A percentile compares a stretch with the other conserved stretches of the same genome.
Evolutionary conservation across 2,797 vertebrate genomes (phyloP).

Genomic region (Arctocebus calabarensis): DNA sequence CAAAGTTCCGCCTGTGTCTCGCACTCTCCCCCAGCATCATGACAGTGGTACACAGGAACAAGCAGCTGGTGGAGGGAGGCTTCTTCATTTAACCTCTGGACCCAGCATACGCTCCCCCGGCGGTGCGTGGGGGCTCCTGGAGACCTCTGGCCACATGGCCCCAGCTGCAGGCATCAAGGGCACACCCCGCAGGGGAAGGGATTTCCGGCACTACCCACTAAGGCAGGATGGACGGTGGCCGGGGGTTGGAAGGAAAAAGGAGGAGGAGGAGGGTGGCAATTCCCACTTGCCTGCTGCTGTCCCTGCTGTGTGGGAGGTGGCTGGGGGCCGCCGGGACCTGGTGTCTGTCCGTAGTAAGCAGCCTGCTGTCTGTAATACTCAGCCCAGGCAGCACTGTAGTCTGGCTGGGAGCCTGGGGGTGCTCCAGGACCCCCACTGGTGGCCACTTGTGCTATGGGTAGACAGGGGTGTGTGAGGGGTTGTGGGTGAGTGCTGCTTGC

Average conservation of each 20-base stretch:
- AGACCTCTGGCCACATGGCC: slow-evolving; percentile 81
- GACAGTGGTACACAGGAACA: slow-evolving; percentile 80
- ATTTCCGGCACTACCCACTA: slow-evolving; percentile 84
- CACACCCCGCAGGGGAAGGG: slow-evolving; percentile 85
- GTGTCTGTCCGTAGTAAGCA: slow-evolving; percentile 89
- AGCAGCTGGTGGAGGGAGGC: slow-evolving; percentile 80
- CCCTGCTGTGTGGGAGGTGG: slow-evolving; percentile 89
- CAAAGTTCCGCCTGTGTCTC: slow-evolving; percentile 74
- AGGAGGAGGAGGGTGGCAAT: slow-evolving; percentile 84
- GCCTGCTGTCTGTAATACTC: slow-evolving; percentile 96
- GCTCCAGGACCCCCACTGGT: slow-evolving; percentile 85
- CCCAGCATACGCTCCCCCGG: slow-evolving; percentile 73
- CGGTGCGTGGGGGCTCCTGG: slow-evolving; percentile 75
- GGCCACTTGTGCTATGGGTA: slow-evolving; percentile 85
- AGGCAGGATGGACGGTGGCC: slow-evolving; percentile 84
- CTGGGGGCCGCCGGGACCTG: slow-evolving; percentile 87
- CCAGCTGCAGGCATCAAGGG: slow-evolving; percentile 83
- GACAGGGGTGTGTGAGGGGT: neutral
- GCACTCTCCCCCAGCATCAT: slow-evolving; percentile 78
- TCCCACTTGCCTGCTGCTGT: slow-evolving; percentile 89
- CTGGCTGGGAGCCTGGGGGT: slow-evolving; percentile 90
- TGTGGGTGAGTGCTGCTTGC: rapidly evolving
- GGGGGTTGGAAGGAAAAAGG: slow-evolving; percentile 85
- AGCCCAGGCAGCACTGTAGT: slow-evolving; percentile 97
- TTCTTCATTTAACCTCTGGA: slow-evolving; percentile 81